These are phyloP conservation scores for Aplodontia rufa DNA, from an alignment of 2,113 vertebrate species.

Conservation along the genomic window DNA sequence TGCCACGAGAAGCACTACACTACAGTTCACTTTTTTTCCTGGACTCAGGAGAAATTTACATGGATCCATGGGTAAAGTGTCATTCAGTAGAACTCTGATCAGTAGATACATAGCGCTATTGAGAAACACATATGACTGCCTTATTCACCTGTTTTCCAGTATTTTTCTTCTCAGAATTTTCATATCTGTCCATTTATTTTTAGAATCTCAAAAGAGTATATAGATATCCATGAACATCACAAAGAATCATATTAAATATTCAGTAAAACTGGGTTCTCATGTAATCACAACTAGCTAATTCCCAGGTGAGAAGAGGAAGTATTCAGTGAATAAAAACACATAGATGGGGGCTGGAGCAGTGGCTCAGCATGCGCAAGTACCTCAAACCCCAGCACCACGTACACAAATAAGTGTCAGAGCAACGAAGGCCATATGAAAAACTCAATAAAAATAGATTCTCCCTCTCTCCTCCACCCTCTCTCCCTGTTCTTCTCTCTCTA, in stretches of 20 bases:
- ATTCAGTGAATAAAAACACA: background rate
- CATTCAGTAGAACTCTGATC: background rate
- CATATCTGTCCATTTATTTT: background rate
- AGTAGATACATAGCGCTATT: background rate
- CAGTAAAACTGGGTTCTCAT: background rate
- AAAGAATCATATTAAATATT: constrained; percentile 8
- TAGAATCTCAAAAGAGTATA: constrained; percentile 15
- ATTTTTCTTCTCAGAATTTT: background rate
- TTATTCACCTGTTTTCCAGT: background rate
- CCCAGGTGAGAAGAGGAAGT: background rate
- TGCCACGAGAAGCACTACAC: background rate
- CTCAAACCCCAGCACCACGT: no score
- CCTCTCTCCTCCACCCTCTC: no score
- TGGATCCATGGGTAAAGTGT: background rate
- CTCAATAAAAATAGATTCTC: no score
- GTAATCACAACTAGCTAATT: no score
- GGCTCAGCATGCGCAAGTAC: no score
- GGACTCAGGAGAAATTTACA: background rate
- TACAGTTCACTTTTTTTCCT: background rate
- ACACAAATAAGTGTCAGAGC: no score
- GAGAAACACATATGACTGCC: background rate
- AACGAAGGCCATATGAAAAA: no score
- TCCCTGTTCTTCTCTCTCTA: no score
- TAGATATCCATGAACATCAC: background rate
- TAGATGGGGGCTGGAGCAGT: no score